phyloP scores from a whole-genome alignment of 1,140 invertebrate species.

The Eupristina koningsbergeri region DNA sequence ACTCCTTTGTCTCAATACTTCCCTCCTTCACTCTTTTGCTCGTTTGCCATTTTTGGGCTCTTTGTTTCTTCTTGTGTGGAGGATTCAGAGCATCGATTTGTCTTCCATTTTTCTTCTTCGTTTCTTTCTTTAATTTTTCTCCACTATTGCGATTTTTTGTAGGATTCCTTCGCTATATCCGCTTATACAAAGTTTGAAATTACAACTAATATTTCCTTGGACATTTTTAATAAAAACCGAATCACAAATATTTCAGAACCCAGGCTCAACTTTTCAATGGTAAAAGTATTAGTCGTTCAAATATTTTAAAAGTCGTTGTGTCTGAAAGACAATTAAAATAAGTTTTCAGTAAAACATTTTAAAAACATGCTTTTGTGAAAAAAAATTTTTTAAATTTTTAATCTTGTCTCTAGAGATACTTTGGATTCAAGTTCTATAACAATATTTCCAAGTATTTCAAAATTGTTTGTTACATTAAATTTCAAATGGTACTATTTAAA shows the following conservation, averaged over 20 bases:
- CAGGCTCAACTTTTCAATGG: too few relatives aligned
- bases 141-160: not conserved
- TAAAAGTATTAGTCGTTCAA: too few relatives aligned
- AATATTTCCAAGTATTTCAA: not conserved
- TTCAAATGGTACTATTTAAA: not conserved
- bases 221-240: too few relatives aligned
- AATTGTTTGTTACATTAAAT: not conserved
- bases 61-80: constrained; percentile 25
- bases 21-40: not conserved
- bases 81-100: constrained; percentile 21
- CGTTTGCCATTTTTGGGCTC: not conserved
- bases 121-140: not conserved
- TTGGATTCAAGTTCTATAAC: not conserved
- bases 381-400: too few relatives aligned
- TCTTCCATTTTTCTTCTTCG: constrained; percentile 24
- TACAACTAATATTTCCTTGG: not conserved
- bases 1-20: constrained; percentile 11
- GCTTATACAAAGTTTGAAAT: not conserved
- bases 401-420: too few relatives aligned
- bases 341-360: too few relatives aligned
- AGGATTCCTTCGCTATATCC: not conserved
- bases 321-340: not conserved
- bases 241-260: too few relatives aligned
- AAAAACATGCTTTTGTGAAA: too few relatives aligned
- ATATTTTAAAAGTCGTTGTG: not conserved